These are phyloP conservation scores for Brachionus rubens DNA, from an alignment of 1,140 invertebrate species.

Conservation along the genomic window DNA sequence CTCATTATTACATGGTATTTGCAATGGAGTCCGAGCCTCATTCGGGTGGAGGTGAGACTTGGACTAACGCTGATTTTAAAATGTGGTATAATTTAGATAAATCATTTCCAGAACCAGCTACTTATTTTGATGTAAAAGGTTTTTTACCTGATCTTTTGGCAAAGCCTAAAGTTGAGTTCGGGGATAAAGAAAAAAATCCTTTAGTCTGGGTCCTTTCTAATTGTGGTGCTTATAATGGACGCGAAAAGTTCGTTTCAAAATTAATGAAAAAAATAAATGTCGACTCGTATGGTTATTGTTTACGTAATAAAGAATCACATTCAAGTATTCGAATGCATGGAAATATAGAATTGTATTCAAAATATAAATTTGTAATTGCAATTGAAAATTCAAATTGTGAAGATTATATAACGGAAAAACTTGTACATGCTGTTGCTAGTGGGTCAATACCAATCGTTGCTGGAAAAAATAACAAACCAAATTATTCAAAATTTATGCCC, in stretches of 20 bases:
- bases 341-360: constrained; percentile 38
- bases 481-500: constrained; percentile 39
- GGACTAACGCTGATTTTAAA: constrained; percentile 25
- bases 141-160: constrained; percentile 28
- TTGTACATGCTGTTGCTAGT: constrained; percentile 54
- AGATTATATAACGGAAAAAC: constrained; percentile 84
- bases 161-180: constrained; percentile 23
- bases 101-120: constrained; percentile 43
- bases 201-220: constrained; percentile 26
- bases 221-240: constrained; percentile 9
- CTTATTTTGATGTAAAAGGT: constrained; percentile 31
- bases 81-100: constrained; percentile 46
- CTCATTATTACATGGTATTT: constrained; percentile 42
- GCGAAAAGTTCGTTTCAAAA: constrained; percentile 35
- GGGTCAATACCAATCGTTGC: constrained; percentile 46
- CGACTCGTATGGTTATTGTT: constrained; percentile 38
- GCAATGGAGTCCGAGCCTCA: constrained; percentile 37
- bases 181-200: constrained; percentile 33
- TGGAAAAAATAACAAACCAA: constrained; percentile 8
- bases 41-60: not conserved
- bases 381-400: constrained; percentile 81
- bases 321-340: not conserved
- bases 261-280: constrained; percentile 45
- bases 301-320: constrained; percentile 49
- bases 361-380: constrained; percentile 78